Conservation (phyloP, 2,797 vertebrate genomes). For the Thaleichthys pacificus region DNA sequence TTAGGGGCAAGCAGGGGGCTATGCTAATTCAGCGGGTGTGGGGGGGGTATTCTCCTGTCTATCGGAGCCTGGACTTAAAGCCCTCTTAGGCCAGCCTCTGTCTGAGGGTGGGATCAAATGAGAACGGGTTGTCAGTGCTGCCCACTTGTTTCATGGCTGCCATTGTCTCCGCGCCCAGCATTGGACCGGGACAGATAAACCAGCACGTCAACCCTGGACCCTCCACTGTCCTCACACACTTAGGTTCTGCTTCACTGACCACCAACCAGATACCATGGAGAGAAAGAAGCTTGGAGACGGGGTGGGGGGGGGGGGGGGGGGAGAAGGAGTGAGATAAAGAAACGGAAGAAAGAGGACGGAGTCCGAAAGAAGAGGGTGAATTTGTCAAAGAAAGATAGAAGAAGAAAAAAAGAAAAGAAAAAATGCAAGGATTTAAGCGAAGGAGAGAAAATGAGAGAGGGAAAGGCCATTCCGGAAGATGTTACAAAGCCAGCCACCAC, state of each 20-base stretch:
- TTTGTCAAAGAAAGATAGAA: background rate
- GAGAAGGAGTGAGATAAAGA: background rate
- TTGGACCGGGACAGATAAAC: constrained; percentile 71
- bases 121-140: constrained; percentile 82
- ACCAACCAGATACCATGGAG: background rate
- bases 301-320: background rate
- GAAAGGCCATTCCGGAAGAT: constrained; percentile 64
- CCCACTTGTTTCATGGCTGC: constrained; percentile 81
- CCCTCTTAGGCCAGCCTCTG: constrained; percentile 75
- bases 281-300: background rate
- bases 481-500: constrained; percentile 7
- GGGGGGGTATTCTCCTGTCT: constrained; percentile 84
- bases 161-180: constrained; percentile 66
- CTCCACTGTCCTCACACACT: constrained; percentile 52
- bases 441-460: constrained; percentile 58
- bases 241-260: constrained; percentile 35
- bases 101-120: constrained; percentile 84
- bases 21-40: constrained; percentile 81
- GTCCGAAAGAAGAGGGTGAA: background rate
- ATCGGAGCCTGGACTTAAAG: constrained; percentile 82
- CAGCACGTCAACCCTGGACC: constrained; percentile 64
- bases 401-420: background rate
- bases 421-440: background rate
- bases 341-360: background rate
- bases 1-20: constrained; percentile 29